These are phyloP conservation scores for Silurus glanis DNA, from an alignment of 2,113 vertebrate species.

Conservation along the genomic window DNA sequence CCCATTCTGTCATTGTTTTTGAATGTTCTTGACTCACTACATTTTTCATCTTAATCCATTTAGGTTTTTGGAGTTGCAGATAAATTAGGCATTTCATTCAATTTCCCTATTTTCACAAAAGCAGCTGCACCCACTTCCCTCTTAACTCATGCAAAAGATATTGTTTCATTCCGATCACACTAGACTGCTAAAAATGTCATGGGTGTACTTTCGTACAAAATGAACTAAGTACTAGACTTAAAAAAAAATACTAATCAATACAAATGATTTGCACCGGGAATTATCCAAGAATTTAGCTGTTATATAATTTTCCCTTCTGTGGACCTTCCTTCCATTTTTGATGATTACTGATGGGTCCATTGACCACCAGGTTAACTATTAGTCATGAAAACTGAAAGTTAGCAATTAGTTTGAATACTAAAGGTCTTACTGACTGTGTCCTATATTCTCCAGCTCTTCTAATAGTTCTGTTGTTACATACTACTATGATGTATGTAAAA, in stretches of 20 bases:
- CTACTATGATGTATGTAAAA: not conserved
- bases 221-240: not conserved
- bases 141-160: constrained; percentile 19
- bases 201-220: not conserved
- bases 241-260: not conserved
- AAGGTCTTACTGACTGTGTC: not conserved
- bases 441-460: not conserved
- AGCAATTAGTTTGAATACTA: not conserved
- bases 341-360: constrained; percentile 4
- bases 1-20: not conserved
- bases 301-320: constrained; percentile 4
- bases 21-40: constrained; percentile 18
- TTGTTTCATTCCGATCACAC: constrained; percentile 4
- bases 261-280: not conserved
- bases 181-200: not conserved
- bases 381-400: constrained; percentile 1
- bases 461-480: not conserved
- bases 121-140: constrained; percentile 36
- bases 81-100: not conserved
- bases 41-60: constrained; percentile 13
- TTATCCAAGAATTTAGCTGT: not conserved
- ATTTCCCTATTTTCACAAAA: constrained; percentile 32
- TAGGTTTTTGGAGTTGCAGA: not conserved
- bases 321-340: constrained; percentile 2
- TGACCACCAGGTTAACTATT: constrained; percentile 7